A percentile compares a stretch with the other conserved stretches of the same genome.
phyloP scores from a whole-genome alignment of 2,113 vertebrate genomes.

The Taurulus bubalis region DNA sequence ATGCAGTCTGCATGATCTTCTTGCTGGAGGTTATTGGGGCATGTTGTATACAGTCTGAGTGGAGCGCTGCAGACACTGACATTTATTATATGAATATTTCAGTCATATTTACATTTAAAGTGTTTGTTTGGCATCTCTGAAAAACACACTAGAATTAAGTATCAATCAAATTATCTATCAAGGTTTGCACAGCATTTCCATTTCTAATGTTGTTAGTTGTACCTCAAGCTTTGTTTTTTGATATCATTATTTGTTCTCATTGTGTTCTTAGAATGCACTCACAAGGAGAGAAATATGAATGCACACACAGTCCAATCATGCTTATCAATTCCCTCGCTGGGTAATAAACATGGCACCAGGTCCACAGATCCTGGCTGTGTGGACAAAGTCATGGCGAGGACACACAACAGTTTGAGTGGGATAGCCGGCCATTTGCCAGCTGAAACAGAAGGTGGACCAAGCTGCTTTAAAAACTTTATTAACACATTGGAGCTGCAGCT shows the following conservation, averaged over 20 bases:
- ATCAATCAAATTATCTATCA: no score
- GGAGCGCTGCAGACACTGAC: neutral
- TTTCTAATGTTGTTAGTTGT: neutral
- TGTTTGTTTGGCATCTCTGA: neutral
- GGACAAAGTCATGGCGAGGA: conserved; percentile 77
- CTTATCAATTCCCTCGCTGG: conserved; percentile 40
- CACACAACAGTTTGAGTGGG: conserved; percentile 38
- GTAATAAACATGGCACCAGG: conserved; percentile 53
- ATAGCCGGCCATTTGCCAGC: conserved; percentile 40
- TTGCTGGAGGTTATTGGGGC: neutral
- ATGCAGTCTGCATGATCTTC: neutral
- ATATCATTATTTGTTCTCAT: neutral
- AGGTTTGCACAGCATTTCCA: neutral
- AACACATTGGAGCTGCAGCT: neutral
- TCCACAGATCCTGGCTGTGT: conserved; percentile 54
- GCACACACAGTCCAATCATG: conserved; percentile 37
- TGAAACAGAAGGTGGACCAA: conserved; percentile 45
- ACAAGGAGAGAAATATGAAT: neutral
- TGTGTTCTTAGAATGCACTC: neutral
- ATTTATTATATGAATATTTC: neutral
- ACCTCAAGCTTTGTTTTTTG: neutral
- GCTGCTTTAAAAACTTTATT: conserved; percentile 33
- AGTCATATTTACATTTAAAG: neutral
- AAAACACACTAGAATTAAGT: neutral
- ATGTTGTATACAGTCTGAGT: neutral